phyloP scores from a whole-genome alignment of 2,888 invertebrate species.

The Allophyes oxyacanthae region DNA sequence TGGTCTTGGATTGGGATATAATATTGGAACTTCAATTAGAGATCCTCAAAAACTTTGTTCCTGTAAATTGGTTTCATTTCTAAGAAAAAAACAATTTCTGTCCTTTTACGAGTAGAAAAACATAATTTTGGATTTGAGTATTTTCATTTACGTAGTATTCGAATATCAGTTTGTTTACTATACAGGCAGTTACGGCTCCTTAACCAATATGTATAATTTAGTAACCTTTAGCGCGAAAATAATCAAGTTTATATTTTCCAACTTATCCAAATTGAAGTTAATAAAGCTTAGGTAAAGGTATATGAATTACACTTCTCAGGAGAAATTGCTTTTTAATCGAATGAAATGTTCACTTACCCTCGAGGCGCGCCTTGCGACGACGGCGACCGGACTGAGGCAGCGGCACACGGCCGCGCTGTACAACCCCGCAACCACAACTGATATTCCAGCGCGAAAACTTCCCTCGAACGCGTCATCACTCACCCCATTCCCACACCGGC shows the following conservation, averaged over 20 bases:
- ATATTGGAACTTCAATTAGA: conserved; percentile 14
- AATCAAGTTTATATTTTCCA: conserved; percentile 42
- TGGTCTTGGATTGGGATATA: no score
- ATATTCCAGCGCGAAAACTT: conserved; percentile 86
- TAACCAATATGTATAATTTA: conserved; percentile 36
- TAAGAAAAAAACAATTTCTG: conserved; percentile 43
- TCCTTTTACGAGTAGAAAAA: not conserved
- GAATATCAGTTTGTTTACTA: conserved; percentile 33
- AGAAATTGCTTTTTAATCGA: conserved; percentile 88
- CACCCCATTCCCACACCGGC: conserved; percentile 78
- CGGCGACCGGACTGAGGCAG: conserved; percentile 69
- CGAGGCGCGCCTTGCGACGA: conserved; percentile 69
- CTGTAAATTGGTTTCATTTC: not conserved
- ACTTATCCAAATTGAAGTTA: conserved; percentile 57
- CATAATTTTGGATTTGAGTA: not conserved
- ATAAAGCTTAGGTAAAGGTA: conserved; percentile 55
- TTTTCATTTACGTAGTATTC: conserved; percentile 18
- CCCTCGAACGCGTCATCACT: conserved; percentile 85
- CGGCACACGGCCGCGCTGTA: conserved; percentile 78
- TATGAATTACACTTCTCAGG: conserved; percentile 71
- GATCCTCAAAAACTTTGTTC: conserved; percentile 31
- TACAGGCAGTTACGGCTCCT: conserved; percentile 17
- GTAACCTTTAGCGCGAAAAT: conserved; percentile 25
- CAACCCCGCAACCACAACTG: conserved; percentile 84
- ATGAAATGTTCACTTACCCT: conserved; percentile 86